A percentile compares a stretch with the other conserved stretches of the same genome.
Conservation (phyloP, 2,113 vertebrate genomes). For the Lucifuga dentata region DNA sequence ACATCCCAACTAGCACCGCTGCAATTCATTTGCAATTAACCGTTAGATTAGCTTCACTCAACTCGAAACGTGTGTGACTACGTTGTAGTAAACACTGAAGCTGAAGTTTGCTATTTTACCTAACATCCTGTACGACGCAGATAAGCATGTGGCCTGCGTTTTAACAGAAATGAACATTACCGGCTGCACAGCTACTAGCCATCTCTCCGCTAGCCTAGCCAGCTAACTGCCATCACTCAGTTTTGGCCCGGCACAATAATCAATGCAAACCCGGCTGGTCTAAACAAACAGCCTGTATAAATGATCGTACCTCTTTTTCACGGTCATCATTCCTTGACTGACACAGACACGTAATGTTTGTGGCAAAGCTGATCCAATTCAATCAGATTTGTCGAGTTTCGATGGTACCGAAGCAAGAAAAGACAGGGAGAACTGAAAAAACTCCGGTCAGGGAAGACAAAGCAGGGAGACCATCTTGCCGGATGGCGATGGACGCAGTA, state of each 20-base stretch:
- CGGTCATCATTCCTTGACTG: slow-evolving; percentile 81
- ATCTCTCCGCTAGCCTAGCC: not conserved
- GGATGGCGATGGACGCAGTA: slow-evolving; percentile 85
- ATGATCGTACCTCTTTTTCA: slow-evolving; percentile 81
- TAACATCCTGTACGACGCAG: not conserved
- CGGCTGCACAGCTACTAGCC: slow-evolving; percentile 62
- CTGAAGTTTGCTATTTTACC: too few relatives aligned
- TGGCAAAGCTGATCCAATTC: slow-evolving; percentile 12
- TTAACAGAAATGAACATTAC: slow-evolving; percentile 38
- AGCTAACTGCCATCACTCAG: too few relatives aligned
- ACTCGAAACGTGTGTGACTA: too few relatives aligned
- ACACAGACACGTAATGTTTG: slow-evolving; percentile 32
- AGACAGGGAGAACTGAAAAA: slow-evolving; percentile 70
- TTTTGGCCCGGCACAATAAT: slow-evolving; percentile 17
- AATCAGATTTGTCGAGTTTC: not conserved
- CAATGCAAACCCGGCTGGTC: slow-evolving; percentile 46
- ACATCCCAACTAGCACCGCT: slow-evolving; percentile 10
- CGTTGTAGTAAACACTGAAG: too few relatives aligned
- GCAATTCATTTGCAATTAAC: not conserved
- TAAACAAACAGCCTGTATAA: slow-evolving; percentile 47
- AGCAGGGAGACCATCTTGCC: slow-evolving; percentile 91
- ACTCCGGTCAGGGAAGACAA: slow-evolving; percentile 80
- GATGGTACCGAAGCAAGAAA: slow-evolving; percentile 39
- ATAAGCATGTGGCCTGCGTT: not conserved
- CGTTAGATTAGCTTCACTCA: not conserved